Evolutionary conservation across 2,797 vertebrate genomes (phyloP).

Genomic region (Tenualosa ilisha): DNA sequence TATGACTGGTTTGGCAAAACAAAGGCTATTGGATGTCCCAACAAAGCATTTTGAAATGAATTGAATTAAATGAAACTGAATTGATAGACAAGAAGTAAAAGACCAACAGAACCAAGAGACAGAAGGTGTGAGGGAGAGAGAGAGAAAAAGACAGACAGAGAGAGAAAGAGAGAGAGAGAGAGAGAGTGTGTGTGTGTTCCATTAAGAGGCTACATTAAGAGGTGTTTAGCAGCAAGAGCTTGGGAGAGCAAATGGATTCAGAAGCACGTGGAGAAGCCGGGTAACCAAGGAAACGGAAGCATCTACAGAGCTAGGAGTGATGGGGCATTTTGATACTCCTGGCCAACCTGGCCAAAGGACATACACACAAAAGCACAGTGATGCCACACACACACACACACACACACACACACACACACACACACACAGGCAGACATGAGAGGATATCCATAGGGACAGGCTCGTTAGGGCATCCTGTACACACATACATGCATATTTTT

Average conservation of each 20-base stretch:
- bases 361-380: constrained; percentile 15
- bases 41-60: too few species aligned
- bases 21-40: too few species aligned
- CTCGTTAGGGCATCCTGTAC: constrained; percentile 16
- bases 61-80: background rate
- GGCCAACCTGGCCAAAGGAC: background rate
- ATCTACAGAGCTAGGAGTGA: constrained; percentile 45
- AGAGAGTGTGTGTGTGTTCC: background rate
- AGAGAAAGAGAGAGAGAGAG: background rate
- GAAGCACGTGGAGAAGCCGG: constrained; percentile 19
- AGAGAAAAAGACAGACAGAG: background rate
- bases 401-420: constrained; percentile 14
- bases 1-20: too few species aligned
- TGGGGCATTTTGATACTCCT: constrained; percentile 38
- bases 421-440: constrained; percentile 13
- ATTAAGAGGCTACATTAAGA: background rate
- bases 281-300: constrained; percentile 40
- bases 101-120: background rate
- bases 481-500: constrained; percentile 15
- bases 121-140: background rate
- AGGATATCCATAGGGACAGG: background rate
- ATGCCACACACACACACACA: background rate
- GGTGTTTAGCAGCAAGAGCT: background rate
- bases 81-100: background rate
- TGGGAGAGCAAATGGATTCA: background rate